Conservation (phyloP, 2,888 invertebrate genomes). For the Ophioninae sp. region DNA sequence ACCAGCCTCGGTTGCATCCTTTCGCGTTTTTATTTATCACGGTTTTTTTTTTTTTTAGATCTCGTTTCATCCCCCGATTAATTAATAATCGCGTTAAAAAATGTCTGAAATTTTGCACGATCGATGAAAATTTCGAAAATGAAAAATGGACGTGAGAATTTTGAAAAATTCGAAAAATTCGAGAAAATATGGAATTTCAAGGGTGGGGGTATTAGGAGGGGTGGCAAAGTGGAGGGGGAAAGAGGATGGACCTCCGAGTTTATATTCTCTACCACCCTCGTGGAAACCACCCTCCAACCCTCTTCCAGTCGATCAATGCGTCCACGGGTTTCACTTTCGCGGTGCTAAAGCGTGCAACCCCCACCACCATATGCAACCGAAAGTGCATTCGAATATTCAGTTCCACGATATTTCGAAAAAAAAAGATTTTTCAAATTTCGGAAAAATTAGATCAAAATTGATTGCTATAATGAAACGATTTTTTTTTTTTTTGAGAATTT, state of each 20-base stretch:
- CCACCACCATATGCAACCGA: conserved; percentile 56
- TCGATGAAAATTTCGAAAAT: neutral
- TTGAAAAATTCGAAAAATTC: conserved; percentile 63
- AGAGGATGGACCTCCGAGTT: conserved; percentile 73
- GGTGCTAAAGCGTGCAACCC: conserved; percentile 78
- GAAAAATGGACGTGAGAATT: conserved; percentile 6
- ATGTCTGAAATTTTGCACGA: neutral
- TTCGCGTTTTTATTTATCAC: conserved; percentile 5
- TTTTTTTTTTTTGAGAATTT: too few species aligned
- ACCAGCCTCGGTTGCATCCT: conserved; percentile 55
- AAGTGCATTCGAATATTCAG: conserved; percentile 32
- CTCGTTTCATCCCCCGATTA: neutral
- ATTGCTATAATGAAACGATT: too few species aligned
- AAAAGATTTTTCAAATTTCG: neutral
- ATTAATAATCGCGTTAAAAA: neutral
- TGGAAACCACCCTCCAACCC: conserved; percentile 79
- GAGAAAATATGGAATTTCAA: conserved; percentile 71
- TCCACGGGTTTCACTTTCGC: conserved; percentile 81
- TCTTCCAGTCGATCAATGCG: conserved; percentile 82
- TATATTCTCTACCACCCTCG: conserved; percentile 69
- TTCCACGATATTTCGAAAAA: too few species aligned
- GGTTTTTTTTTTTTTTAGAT: neutral
- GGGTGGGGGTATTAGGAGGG: conserved; percentile 78
- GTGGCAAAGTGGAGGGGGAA: conserved; percentile 81
- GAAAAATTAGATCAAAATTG: neutral